Evolutionary conservation across 2,113 vertebrate genomes (phyloP).

Genomic region (Lontra canadensis): DNA sequence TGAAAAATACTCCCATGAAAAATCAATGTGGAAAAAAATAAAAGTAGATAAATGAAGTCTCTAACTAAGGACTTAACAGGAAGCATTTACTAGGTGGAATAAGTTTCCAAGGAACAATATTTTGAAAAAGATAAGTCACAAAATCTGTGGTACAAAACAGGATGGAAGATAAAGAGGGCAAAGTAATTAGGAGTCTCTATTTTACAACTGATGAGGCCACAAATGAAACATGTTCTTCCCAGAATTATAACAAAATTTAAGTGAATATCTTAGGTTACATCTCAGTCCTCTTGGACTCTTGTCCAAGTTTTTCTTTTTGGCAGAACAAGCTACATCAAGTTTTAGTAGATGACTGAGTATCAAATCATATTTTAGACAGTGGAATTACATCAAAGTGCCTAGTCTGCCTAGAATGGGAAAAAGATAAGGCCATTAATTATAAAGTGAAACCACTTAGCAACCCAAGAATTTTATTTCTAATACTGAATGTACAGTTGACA

Average conservation of each 20-base stretch:
- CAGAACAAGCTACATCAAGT: neutral
- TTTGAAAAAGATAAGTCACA: neutral
- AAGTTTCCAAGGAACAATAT: neutral
- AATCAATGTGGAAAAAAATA: constrained; percentile 19
- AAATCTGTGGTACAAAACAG: neutral
- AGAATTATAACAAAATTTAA: neutral
- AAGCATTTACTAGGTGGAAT: neutral
- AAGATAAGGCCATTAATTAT: constrained; percentile 12
- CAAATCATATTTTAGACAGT: constrained; percentile 40
- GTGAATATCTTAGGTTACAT: neutral
- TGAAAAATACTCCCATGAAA: constrained; percentile 9
- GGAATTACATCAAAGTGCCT: constrained; percentile 1
- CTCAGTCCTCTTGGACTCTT: neutral
- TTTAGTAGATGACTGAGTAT: constrained; percentile 34
- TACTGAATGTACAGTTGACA: neutral
- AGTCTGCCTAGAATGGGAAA: neutral
- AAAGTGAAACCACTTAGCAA: neutral
- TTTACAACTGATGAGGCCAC: neutral
- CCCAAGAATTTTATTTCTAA: constrained; percentile 40
- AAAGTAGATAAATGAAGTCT: neutral
- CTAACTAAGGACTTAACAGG: neutral
- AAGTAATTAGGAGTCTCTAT: neutral
- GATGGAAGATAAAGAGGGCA: accelerated
- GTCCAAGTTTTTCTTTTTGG: neutral
- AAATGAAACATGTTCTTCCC: neutral